Conservation (phyloP, 2,888 invertebrate species). For the Monopis laevigella region DNA sequence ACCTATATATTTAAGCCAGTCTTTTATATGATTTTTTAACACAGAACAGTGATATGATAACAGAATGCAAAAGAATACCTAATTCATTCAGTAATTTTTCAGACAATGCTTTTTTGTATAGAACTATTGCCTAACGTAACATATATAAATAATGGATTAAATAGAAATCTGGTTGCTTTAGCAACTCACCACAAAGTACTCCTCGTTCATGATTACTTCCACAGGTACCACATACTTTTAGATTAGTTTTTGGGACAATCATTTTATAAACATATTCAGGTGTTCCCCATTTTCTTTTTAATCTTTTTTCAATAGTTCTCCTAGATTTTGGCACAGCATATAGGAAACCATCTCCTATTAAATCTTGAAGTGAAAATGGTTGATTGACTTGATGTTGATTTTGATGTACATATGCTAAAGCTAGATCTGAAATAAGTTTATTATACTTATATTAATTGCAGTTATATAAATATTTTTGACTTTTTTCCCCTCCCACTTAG, state of each 20-base stretch:
- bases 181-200: slow-evolving; percentile 79
- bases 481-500: no score
- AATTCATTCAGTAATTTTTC: no score
- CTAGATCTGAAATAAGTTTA: slow-evolving; percentile 42
- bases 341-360: slow-evolving; percentile 78
- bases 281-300: slow-evolving; percentile 76
- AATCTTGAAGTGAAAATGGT: slow-evolving; percentile 67
- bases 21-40: no score
- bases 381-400: slow-evolving; percentile 21
- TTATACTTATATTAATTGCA: no score
- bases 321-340: slow-evolving; percentile 86
- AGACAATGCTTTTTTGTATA: no score
- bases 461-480: no score
- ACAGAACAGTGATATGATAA: no score
- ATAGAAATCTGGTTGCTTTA: no score
- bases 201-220: slow-evolving; percentile 85
- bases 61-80: no score
- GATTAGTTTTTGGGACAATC: slow-evolving; percentile 74
- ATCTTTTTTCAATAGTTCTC: slow-evolving; percentile 78
- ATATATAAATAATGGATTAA: no score
- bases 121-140: no score
- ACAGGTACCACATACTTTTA: slow-evolving; percentile 82
- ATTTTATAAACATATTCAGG: slow-evolving; percentile 76
- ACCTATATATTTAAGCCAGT: no score
- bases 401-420: slow-evolving; percentile 37